Evolutionary conservation across 2,797 vertebrate species (phyloP).

Genomic region (Pantherophis alleghaniensis): DNA sequence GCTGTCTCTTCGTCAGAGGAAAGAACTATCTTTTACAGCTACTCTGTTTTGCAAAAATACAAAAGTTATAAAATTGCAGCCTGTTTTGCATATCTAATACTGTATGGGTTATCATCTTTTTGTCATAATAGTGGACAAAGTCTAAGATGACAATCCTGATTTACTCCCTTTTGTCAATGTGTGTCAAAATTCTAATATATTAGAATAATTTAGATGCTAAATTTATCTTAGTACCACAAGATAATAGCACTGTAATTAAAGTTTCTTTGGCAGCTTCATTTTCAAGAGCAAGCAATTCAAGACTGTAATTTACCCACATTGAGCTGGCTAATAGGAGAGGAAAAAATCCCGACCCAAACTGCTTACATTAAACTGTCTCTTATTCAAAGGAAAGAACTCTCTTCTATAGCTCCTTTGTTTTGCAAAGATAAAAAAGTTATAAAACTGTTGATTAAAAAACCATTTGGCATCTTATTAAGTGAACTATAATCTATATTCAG

Average conservation of each 20-base stretch:
- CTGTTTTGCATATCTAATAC: neutral
- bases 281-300: slow-evolving; percentile 8
- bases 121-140: slow-evolving; percentile 16
- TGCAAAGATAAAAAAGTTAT: neutral
- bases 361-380: neutral
- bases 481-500: neutral
- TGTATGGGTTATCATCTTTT: neutral
- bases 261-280: slow-evolving; percentile 22
- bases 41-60: neutral
- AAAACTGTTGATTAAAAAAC: neutral
- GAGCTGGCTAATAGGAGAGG: neutral
- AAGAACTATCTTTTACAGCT: neutral
- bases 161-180: slow-evolving; percentile 23
- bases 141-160: neutral
- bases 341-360: neutral
- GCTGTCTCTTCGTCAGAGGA: neutral
- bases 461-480: neutral
- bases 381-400: neutral
- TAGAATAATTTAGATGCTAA: slow-evolving; percentile 25
- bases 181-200: slow-evolving; percentile 17
- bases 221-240: slow-evolving; percentile 21
- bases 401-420: neutral
- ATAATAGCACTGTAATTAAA: slow-evolving; percentile 37
- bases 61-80: neutral
- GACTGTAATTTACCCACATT: slow-evolving; percentile 12